Percentiles rank a stretch among this genome's conserved stretches.
These are phyloP conservation scores for Trachelus iudaicus DNA, from an alignment of 2,888 invertebrate genomes.

Conservation along the genomic window DNA sequence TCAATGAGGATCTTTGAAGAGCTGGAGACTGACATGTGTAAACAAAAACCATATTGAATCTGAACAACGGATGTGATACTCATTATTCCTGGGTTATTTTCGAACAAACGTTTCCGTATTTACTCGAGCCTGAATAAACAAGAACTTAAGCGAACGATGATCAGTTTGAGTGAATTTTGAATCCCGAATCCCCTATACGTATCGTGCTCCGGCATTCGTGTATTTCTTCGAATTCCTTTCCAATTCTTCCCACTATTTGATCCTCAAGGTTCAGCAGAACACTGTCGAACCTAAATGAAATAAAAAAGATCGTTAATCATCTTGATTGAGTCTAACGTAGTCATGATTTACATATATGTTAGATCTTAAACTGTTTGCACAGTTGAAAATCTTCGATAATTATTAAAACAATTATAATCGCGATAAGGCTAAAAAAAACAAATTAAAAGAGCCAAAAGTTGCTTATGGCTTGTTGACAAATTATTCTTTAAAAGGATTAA, in stretches of 20 bases:
- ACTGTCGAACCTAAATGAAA: not conserved
- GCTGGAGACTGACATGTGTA: not conserved
- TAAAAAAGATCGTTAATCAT: not conserved
- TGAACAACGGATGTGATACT: not conserved
- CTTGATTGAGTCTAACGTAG: not conserved
- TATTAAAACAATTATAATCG: not conserved
- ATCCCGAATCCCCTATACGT: not conserved
- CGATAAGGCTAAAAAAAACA: not conserved
- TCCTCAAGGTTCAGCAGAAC: not conserved
- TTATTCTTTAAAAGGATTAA: not conserved
- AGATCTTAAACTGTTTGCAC: too few relatives aligned
- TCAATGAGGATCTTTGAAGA: not conserved
- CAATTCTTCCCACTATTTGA: not conserved
- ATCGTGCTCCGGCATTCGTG: not conserved
- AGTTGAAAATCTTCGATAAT: not conserved
- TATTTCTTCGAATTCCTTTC: not conserved
- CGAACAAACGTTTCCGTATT: not conserved
- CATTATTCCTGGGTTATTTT: not conserved
- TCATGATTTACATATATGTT: not conserved
- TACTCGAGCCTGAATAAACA: not conserved
- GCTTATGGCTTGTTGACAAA: not conserved
- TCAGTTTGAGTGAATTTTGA: not conserved
- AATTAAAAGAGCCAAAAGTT: not conserved
- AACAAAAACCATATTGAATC: not conserved
- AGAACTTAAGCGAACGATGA: not conserved